These are phyloP conservation scores for Donacobius atricapilla DNA, from an alignment of 2,113 vertebrate genomes.

Conservation along the genomic window DNA sequence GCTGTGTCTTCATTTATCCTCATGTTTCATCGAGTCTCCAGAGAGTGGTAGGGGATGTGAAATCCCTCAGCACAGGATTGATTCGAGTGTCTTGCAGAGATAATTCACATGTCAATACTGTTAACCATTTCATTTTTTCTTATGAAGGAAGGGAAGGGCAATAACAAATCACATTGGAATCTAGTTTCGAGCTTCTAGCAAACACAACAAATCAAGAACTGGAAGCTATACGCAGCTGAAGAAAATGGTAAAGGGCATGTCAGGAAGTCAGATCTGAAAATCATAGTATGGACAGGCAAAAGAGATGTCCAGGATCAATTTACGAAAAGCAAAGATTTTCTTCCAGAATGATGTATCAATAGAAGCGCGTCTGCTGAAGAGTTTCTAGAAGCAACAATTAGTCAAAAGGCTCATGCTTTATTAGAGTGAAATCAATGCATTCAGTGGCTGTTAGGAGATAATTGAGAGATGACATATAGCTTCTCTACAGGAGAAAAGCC, in stretches of 20 bases:
- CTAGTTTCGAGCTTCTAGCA: not conserved
- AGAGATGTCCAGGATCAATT: not conserved
- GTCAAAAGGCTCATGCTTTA: not conserved
- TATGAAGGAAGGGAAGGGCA: not conserved
- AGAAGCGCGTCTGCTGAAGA: rapidly evolving
- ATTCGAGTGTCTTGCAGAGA: not conserved
- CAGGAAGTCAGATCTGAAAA: not conserved
- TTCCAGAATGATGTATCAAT: not conserved
- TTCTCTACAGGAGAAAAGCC: not conserved
- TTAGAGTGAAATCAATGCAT: not conserved
- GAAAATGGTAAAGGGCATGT: not conserved
- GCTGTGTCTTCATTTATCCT: constrained; percentile 4
- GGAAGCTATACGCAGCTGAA: not conserved
- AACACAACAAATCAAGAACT: not conserved
- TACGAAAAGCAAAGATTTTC: not conserved
- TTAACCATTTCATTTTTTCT: constrained; percentile 52
- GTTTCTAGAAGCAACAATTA: not conserved
- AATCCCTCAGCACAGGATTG: not conserved
- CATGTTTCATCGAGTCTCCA: not conserved
- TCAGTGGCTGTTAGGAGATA: not conserved
- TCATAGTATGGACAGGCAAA: not conserved
- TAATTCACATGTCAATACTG: constrained; percentile 7
- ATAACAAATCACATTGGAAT: not conserved
- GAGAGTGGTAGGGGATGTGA: not conserved
- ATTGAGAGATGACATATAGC: not conserved